These are phyloP conservation scores for Alentia gelatinosa DNA, from an alignment of 2,888 invertebrate species.

Conservation along the genomic window DNA sequence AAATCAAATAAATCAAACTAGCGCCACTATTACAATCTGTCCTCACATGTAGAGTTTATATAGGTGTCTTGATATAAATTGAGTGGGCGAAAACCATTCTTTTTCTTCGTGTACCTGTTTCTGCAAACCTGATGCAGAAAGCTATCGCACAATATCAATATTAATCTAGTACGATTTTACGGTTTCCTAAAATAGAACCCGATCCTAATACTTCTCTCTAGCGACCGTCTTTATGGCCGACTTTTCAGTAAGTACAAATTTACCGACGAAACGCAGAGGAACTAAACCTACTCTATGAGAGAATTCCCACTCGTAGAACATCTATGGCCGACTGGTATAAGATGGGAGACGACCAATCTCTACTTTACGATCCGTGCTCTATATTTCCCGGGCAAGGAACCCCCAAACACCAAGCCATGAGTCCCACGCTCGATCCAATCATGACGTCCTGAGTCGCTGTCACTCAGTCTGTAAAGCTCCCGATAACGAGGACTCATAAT, in stretches of 20 bases:
- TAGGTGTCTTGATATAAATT: too few species aligned
- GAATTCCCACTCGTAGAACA: neutral
- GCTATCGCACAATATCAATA: too few species aligned
- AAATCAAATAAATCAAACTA: too few species aligned
- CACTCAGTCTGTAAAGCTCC: neutral
- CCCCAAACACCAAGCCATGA: neutral
- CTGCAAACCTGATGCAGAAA: too few species aligned
- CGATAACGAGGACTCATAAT: neutral
- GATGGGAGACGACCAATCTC: neutral
- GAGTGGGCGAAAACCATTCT: too few species aligned
- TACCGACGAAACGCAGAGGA: neutral
- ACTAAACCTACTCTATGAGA: neutral
- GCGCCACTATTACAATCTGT: too few species aligned
- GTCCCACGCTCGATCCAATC: neutral
- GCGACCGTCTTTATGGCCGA: neutral
- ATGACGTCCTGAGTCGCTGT: neutral
- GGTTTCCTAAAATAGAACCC: too few species aligned
- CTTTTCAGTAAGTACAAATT: neutral
- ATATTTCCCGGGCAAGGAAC: neutral
- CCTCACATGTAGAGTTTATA: too few species aligned
- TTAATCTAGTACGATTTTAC: too few species aligned
- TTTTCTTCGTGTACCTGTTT: too few species aligned
- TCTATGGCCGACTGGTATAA: neutral
- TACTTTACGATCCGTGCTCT: neutral
- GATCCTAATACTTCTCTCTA: too few species aligned